A percentile compares a stretch with the other conserved stretches of the same genome.
Evolutionary conservation across 2,113 vertebrate genomes (phyloP).

Genomic region (Xenotilapia leptura): DNA sequence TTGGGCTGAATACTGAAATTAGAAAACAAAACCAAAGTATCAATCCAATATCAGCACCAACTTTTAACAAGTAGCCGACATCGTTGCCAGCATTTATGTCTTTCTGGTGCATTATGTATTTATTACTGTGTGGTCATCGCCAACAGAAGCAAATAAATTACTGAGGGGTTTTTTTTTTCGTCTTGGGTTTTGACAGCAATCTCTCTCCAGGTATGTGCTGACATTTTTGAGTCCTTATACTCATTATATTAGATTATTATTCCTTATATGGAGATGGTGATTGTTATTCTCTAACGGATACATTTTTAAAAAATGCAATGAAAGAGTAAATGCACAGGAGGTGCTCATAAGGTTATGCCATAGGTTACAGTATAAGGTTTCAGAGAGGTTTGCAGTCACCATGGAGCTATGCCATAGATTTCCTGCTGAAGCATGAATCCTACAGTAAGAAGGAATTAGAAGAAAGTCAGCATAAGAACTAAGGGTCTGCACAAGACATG

Average conservation of each 20-base stretch:
- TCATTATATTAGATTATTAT: not conserved
- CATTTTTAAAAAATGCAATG: not conserved
- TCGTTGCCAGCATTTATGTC: not conserved
- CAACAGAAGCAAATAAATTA: not conserved
- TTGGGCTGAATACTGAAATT: not conserved
- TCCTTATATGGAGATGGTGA: not conserved
- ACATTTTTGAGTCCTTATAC: accelerated
- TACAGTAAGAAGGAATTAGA: not conserved
- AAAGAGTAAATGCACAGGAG: not conserved
- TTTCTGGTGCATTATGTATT: not conserved
- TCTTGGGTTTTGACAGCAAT: not conserved
- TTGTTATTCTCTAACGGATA: not conserved
- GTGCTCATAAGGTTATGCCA: not conserved
- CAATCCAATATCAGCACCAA: not conserved
- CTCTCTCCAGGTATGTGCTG: not conserved
- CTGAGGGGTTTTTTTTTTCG: accelerated
- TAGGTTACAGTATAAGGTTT: not conserved
- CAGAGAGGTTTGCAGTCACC: not conserved
- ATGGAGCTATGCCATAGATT: not conserved
- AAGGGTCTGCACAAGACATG: not conserved
- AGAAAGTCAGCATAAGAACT: not conserved
- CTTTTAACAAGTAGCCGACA: not conserved
- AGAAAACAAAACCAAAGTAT: not conserved
- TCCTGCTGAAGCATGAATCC: not conserved
- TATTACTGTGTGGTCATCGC: not conserved